phyloP scores from a whole-genome alignment of 2,888 invertebrate species.

The Hipparchia semele region DNA sequence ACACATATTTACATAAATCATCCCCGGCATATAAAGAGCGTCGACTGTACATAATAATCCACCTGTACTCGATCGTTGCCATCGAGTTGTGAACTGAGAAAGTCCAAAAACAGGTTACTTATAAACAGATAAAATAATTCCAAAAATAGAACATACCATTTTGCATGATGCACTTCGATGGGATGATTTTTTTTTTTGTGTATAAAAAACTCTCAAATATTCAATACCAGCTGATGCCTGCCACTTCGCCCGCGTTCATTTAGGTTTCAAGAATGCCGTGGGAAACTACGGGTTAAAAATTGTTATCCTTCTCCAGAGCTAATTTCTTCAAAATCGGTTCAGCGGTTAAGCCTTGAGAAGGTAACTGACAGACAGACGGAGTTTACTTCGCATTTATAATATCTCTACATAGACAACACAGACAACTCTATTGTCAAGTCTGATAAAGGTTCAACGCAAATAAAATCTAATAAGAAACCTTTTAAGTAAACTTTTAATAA shows the following conservation, averaged over 20 bases:
- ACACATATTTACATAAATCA: no score
- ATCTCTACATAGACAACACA: not conserved
- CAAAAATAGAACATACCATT: conserved; percentile 5
- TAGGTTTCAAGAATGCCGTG: no score
- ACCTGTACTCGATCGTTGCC: not conserved
- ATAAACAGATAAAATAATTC: conserved; percentile 6
- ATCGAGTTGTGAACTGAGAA: not conserved
- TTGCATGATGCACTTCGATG: conserved; percentile 4
- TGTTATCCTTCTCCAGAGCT: no score
- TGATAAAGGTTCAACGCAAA: not conserved
- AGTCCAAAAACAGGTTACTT: not conserved
- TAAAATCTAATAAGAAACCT: not conserved
- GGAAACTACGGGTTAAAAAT: no score
- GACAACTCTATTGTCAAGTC: conserved; percentile 6
- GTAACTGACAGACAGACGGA: no score
- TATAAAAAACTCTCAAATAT: not conserved
- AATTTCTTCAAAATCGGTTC: no score
- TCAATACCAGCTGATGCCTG: not conserved
- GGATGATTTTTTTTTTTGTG: not conserved
- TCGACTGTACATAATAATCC: not conserved
- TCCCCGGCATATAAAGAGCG: no score
- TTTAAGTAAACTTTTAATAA: no score
- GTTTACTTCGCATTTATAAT: no score
- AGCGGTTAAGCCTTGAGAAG: no score
- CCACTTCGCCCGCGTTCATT: no score